phyloP scores from a whole-genome alignment of 1,140 invertebrate genomes.

The Pogonus chalceus region DNA sequence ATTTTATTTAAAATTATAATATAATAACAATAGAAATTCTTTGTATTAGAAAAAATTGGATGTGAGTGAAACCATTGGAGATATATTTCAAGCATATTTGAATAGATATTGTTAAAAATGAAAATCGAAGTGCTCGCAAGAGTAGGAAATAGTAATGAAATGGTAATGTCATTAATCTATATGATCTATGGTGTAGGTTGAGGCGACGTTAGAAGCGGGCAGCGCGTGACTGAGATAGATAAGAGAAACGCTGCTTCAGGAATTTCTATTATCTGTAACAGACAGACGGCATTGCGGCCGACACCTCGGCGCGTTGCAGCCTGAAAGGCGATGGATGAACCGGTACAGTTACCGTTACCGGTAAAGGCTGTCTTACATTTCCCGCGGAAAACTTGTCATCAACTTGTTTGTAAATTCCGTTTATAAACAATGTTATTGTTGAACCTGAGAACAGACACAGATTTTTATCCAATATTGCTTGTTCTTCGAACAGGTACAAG shows the following conservation, averaged over 20 bases:
- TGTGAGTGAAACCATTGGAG: too few relatives aligned
- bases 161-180: too few relatives aligned
- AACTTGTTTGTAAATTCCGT: background rate
- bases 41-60: too few relatives aligned
- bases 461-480: background rate
- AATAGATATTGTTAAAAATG: too few relatives aligned
- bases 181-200: too few relatives aligned
- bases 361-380: background rate
- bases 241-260: conserved; percentile 10
- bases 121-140: too few relatives aligned
- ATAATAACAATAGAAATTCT: too few relatives aligned
- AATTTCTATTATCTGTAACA: conserved; percentile 15
- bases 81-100: too few relatives aligned
- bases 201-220: background rate
- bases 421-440: background rate
- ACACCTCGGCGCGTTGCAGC: too few relatives aligned
- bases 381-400: background rate
- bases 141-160: too few relatives aligned
- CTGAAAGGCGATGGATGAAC: background rate
- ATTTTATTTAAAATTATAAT: too few relatives aligned
- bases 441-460: background rate
- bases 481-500: background rate
- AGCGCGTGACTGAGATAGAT: conserved; percentile 6
- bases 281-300: conserved; percentile 8
- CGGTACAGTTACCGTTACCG: background rate